Conservation (phyloP, 2,113 vertebrate species). For the Tyrannus savana region DNA sequence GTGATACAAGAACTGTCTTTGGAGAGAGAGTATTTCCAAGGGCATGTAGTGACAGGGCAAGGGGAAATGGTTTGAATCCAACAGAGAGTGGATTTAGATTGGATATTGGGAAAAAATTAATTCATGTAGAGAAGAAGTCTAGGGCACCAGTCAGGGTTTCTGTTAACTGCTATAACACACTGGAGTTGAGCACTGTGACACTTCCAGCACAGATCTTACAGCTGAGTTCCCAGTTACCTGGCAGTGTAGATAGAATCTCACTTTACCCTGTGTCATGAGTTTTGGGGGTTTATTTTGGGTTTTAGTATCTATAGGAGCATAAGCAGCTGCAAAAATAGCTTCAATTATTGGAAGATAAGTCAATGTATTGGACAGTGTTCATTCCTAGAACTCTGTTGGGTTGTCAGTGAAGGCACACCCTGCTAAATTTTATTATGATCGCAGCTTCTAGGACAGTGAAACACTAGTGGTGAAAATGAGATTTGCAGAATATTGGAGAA, state of each 20-base stretch:
- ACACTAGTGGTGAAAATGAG: not conserved
- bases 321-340: not conserved
- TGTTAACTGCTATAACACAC: rapidly evolving
- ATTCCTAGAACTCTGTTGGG: not conserved
- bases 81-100: not conserved
- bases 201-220: not conserved
- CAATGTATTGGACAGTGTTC: not conserved
- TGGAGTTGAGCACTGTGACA: not conserved
- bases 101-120: not conserved
- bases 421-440: not conserved
- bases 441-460: not conserved
- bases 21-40: not conserved
- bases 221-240: not conserved
- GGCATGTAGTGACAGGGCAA: not conserved
- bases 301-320: not conserved
- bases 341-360: not conserved
- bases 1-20: not conserved
- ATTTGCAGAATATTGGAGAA: not conserved
- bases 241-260: not conserved
- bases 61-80: not conserved
- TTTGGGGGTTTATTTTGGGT: not conserved
- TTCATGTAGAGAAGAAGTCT: not conserved
- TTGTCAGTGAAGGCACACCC: not conserved
- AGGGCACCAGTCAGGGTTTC: not conserved
- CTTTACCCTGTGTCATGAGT: not conserved